Base-by-base conservation (phyloP, 2,797 vertebrate species). In the Ceyx erithaca region DNA sequence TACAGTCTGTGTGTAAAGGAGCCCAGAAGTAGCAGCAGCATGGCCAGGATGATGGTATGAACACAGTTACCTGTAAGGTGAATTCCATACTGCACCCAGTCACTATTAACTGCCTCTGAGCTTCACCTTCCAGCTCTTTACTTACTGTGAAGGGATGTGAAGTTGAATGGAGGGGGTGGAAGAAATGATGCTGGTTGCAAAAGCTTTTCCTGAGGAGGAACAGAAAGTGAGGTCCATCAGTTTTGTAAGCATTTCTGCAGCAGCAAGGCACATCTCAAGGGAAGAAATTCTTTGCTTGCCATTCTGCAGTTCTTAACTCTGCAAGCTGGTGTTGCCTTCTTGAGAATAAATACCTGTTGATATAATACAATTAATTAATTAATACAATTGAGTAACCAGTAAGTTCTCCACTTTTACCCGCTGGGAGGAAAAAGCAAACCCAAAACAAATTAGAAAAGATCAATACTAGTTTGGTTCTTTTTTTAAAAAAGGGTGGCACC, bases 241-340 rank as follows among this genome's bases (percentile, higher is more conserved):
- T 91, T 92, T 48, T 89, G 64, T 77, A 78, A 87, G 49, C n/a
- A 30, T 81, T 82, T 88, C 30, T 54, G 33, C 61, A 37, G 25
- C 57, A 79, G 49, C 70, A 71, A 81, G 37, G 63, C 80, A 21
- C 41, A 26, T 68, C 31, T 55, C 26, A 75, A 70, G 54, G 5
- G 19, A 85, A 87, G 54, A 83, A 87, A 57, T 68, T 25, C 13
- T 63, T 83, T 2, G 4, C 48, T 63, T 92, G 43, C 17, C 33
- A 2, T 77, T 64, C 35, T 75, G 1, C 31, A 23, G 1, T 62
- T 84, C 64, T 63, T 57, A 63, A 61, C 22, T 81, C 28, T 70
- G 26, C 28, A 67, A 45, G 28, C 33, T 89, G 23, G 13, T 59
- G 0, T 31, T 88, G 87, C 87, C 46, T 85, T 87, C 8, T 2